Percentiles rank a stretch among this genome's conserved stretches.
These are phyloP conservation scores for Sicus ferrugineus DNA, from an alignment of 2,888 invertebrate species.

Conservation along the genomic window DNA sequence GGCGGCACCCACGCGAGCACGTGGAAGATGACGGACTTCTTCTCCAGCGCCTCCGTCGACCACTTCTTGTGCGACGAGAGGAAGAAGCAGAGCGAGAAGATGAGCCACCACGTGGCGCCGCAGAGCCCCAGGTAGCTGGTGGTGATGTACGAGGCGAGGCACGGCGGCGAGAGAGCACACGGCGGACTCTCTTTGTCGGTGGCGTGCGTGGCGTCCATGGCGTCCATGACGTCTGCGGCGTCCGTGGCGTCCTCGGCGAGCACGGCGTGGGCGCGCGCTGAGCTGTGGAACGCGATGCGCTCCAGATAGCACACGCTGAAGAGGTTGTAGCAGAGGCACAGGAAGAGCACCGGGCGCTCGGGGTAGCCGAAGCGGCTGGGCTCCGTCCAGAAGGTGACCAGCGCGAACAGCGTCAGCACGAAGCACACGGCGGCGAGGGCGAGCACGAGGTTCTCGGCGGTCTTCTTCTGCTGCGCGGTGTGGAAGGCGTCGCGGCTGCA, in stretches of 20 bases:
- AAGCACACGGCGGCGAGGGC: constrained; percentile 81
- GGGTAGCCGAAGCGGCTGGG: constrained; percentile 91
- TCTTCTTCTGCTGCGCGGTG: constrained; percentile 72
- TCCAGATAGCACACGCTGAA: constrained; percentile 79
- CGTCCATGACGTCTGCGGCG: constrained; percentile 44
- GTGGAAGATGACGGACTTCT: constrained; percentile 85
- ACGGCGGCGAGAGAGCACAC: constrained; percentile 69
- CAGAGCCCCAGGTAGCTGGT: constrained; percentile 83
- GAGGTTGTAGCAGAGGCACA: constrained; percentile 86
- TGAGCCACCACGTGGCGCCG: constrained; percentile 86
- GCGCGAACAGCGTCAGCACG: constrained; percentile 81
- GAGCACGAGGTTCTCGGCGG: constrained; percentile 77
- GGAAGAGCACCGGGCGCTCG: constrained; percentile 88
- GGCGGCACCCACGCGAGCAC: constrained; percentile 89
- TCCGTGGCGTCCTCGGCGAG: constrained; percentile 55
- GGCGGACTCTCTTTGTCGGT: constrained; percentile 45
- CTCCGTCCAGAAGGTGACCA: constrained; percentile 89
- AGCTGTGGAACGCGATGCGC: constrained; percentile 69
- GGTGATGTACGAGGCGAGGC: constrained; percentile 77
- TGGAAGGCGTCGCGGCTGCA: constrained; percentile 77
- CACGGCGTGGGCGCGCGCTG: constrained; percentile 54
- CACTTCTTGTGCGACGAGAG: constrained; percentile 90
- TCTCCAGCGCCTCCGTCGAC: constrained; percentile 91
- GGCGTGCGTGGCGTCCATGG: constrained; percentile 42
- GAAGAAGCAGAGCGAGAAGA: constrained; percentile 89